Conservation (phyloP, 2,113 vertebrate species). For the Alethe castanea region DNA sequence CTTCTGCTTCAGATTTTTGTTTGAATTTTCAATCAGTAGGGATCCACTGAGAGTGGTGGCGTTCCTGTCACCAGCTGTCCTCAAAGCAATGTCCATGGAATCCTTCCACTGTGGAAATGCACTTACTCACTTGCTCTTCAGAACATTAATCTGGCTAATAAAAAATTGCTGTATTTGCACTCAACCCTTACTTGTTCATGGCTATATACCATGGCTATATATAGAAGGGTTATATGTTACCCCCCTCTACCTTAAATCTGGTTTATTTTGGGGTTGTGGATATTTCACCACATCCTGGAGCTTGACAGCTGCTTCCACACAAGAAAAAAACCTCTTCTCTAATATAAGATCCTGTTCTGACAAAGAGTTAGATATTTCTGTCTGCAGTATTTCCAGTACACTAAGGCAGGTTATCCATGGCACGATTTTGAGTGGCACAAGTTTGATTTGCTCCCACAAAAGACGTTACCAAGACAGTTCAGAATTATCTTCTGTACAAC, state of each 20-base stretch:
- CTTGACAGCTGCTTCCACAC: background rate
- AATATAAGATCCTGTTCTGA: background rate
- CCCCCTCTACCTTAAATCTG: background rate
- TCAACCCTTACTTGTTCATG: background rate
- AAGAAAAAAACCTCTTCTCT: fast-evolving
- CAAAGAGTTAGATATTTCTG: background rate
- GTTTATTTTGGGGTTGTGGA: background rate
- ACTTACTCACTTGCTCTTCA: background rate
- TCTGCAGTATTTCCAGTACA: background rate
- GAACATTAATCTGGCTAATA: background rate
- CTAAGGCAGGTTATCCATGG: background rate
- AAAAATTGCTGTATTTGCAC: background rate
- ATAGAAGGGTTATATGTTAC: background rate
- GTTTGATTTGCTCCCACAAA: background rate
- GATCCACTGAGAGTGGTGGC: background rate
- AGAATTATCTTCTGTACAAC: background rate
- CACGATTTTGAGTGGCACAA: background rate
- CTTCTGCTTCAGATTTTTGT: background rate
- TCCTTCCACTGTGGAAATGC: background rate
- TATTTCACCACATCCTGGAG: background rate
- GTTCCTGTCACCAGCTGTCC: background rate
- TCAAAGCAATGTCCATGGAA: background rate
- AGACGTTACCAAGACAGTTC: background rate
- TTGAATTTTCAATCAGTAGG: background rate
- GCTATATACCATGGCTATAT: background rate